Conservation (phyloP, 2,113 vertebrate species). For the Zingel zingel region DNA sequence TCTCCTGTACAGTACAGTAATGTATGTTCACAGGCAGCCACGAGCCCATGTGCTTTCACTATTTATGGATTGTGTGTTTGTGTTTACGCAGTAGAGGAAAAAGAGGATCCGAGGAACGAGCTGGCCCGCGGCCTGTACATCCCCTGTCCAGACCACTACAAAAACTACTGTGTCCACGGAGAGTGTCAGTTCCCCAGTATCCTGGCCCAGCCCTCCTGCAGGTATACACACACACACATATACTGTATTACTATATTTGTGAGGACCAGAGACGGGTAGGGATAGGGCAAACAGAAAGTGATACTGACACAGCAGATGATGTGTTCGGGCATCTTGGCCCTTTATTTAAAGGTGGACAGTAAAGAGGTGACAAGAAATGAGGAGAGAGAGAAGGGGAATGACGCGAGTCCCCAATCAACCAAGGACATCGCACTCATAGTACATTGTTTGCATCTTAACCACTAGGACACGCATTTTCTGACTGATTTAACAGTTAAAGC, state of each 20-base stretch:
- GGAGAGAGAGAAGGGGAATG: no score
- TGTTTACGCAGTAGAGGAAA: conserved; percentile 45
- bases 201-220: conserved; percentile 95
- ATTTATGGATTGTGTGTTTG: conserved; percentile 8
- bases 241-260: background rate
- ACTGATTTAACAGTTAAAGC: background rate
- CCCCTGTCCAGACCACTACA: conserved; percentile 96
- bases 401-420: no score
- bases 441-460: no score
- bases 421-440: no score
- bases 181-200: conserved; percentile 95
- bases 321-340: background rate
- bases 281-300: background rate
- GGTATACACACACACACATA: conserved; percentile 80
- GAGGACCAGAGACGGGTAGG: background rate
- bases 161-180: conserved; percentile 96
- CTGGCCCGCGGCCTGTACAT: conserved; percentile 91
- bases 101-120: conserved; percentile 91
- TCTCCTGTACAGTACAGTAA: background rate
- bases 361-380: no score
- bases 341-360: background rate
- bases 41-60: conserved; percentile 3
- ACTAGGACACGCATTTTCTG: no score
- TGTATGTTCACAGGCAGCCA: conserved; percentile 6
- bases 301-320: background rate